Conservation (phyloP, 1,140 invertebrate species). For the Mactra quadrangularis region DNA sequence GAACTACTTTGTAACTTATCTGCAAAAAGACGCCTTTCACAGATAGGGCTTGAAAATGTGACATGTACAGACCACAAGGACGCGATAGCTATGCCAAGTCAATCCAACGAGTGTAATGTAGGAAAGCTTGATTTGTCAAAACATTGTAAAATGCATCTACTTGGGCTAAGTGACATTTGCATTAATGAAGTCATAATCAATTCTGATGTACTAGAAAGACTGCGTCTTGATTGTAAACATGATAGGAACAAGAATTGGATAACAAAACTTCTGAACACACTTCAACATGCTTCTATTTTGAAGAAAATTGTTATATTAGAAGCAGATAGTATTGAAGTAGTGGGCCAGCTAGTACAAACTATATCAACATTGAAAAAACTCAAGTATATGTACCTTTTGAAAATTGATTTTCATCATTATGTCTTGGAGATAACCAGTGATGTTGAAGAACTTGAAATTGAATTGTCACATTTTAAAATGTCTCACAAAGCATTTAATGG, state of each 20-base stretch:
- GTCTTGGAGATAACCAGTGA: background rate
- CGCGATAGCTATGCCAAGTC: no score
- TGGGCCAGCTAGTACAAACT: background rate
- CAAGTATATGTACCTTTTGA: background rate
- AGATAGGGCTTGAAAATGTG: slow-evolving; percentile 12
- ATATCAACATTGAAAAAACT: background rate
- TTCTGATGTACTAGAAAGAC: background rate
- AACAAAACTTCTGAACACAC: background rate
- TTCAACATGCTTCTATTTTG: background rate
- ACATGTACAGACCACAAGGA: background rate
- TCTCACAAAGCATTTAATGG: background rate
- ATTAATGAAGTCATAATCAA: background rate
- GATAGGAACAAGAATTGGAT: background rate
- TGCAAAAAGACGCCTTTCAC: background rate
- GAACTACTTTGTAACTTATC: background rate
- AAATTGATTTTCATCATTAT: background rate
- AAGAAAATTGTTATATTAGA: background rate
- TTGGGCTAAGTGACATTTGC: background rate
- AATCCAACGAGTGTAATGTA: no score
- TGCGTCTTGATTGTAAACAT: background rate
- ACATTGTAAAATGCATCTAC: background rate
- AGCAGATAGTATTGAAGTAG: no score
- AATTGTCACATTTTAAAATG: slow-evolving; percentile 18
- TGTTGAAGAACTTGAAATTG: background rate
- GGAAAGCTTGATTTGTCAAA: background rate